Evolutionary conservation across 37 sponge, comb jelly and placozoan species (phyloP), one percentile per base, ranked within the genome.

Genomic region (Lycopodina hypogea): DNA sequence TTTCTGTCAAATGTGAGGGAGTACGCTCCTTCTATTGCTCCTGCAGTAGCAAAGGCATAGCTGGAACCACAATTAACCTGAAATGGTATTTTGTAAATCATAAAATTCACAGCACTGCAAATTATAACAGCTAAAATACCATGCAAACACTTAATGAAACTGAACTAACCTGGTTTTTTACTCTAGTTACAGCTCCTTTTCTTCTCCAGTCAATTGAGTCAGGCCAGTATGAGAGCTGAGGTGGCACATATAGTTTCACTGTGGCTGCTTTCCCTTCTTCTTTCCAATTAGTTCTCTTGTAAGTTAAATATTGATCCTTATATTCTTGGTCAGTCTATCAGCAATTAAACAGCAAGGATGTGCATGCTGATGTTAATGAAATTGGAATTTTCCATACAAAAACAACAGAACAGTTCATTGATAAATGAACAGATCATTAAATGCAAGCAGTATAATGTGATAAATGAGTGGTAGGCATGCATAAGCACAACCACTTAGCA

Each of bases 21-120:
- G 28, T 83, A 83, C 28, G 68, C 62, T 21, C 96, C 90, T 69
- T 95, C 94, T 18, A 95, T 78, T 1, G 84, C 56, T 11, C 94
- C 96, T 30, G 88, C 84, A 9, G 94, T 62, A 35, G 92, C 87
- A 73, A 95, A 95, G 2, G 96, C 94, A 86, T 91, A 95, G 68
- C 91, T 90, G 12, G 91, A 80, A 2, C 90, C 88, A 79, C 96
- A 95, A 24, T 81, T 45, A 40, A 74, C 87, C 90, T 93, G 74
- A 32, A 71, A 9, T 45, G 48, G n/a, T n/a, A n/a, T n/a, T n/a
- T 45, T 45, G 9, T 12, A 9, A 71, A 50, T 51, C 1, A 37
- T 36, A 36, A 38, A n/a, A n/a, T n/a, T n/a, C 23, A 34, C 40
- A 58, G 60, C 18, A 26, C 37, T 37, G n/a, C 35, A 17, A 38